A percentile compares a stretch with the other conserved stretches of the same genome.
Conservation (phyloP, 2,113 vertebrate species). For the Pungitius pungitius region DNA sequence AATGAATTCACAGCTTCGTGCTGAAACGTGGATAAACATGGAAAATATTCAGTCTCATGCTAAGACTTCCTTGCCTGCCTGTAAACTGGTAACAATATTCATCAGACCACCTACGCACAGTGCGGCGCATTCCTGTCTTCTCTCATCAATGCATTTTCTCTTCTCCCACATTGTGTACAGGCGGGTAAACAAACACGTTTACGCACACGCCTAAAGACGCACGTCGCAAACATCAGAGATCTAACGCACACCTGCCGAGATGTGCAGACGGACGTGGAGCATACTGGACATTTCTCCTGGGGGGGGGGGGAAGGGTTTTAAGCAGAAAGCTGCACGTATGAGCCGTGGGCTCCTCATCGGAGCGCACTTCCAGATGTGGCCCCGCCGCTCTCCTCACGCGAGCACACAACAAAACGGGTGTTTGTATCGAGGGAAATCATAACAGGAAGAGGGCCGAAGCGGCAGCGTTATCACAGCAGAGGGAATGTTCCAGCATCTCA, state of each 20-base stretch:
- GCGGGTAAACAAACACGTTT: conserved; percentile 25
- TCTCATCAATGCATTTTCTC: conserved; percentile 15
- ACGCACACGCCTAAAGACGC: conserved; percentile 6
- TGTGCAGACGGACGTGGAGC: conserved; percentile 18
- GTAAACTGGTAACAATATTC: conserved; percentile 25
- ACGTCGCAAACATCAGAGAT: conserved; percentile 13
- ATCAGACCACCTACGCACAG: conserved; percentile 32
- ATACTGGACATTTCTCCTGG: conserved; percentile 13
- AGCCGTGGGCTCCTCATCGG: conserved; percentile 43
- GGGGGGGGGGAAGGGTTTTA: conserved; percentile 29
- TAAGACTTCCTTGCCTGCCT: neutral
- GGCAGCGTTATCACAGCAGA: conserved; percentile 9
- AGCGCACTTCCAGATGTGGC: conserved; percentile 72
- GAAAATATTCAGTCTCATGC: conserved; percentile 13
- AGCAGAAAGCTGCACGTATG: conserved; percentile 46
- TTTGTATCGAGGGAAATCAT: conserved; percentile 66
- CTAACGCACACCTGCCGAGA: conserved; percentile 24
- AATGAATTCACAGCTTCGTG: conserved; percentile 16
- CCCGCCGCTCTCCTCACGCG: conserved; percentile 22
- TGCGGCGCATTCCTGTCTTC: conserved; percentile 10
- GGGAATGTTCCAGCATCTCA: conserved; percentile 44
- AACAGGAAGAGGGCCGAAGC: conserved; percentile 59
- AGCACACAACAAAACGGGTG: conserved; percentile 47
- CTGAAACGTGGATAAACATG: conserved; percentile 28
- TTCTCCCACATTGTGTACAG: conserved; percentile 8